phyloP scores from a whole-genome alignment of 35 echinoderm and acorn worm genomes.

The Heliocidaris tuberculata region DNA sequence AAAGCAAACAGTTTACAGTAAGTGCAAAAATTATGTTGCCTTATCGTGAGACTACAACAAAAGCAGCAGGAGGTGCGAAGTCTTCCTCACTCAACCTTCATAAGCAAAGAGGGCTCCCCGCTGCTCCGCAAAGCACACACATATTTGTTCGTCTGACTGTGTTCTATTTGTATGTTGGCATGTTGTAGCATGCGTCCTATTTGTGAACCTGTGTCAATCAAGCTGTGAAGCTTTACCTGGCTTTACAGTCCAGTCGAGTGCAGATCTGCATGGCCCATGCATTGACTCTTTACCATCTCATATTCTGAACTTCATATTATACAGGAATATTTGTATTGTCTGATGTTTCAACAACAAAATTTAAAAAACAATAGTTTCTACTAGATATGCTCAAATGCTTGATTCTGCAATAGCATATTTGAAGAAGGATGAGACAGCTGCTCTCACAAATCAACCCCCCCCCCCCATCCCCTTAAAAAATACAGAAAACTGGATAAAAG shows the following conservation, averaged over 20 bases:
- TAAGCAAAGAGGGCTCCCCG: not conserved
- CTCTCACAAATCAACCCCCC: no score
- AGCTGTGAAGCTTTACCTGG: not conserved
- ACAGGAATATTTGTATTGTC: not conserved
- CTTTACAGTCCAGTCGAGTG: not conserved
- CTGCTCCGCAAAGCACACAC: not conserved
- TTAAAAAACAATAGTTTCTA: not conserved
- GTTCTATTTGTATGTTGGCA: conserved; percentile 5
- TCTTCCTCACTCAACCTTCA: not conserved
- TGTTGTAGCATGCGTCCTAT: not conserved
- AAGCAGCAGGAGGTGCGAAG: not conserved
- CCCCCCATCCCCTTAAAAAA: no score
- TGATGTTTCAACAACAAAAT: not conserved
- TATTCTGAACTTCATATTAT: not conserved
- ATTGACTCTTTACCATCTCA: not conserved
- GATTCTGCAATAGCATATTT: no score
- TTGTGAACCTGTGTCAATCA: conserved; percentile 3
- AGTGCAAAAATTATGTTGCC: not conserved
- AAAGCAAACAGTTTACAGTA: not conserved
- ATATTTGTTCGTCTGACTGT: not conserved
- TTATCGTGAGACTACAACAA: not conserved
- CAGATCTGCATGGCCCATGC: not conserved
- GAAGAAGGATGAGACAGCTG: no score
- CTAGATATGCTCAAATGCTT: no score
- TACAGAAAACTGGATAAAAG: no score